These are phyloP conservation scores for Eilema sororculum DNA, from an alignment of 2,888 invertebrate species.

Conservation along the genomic window DNA sequence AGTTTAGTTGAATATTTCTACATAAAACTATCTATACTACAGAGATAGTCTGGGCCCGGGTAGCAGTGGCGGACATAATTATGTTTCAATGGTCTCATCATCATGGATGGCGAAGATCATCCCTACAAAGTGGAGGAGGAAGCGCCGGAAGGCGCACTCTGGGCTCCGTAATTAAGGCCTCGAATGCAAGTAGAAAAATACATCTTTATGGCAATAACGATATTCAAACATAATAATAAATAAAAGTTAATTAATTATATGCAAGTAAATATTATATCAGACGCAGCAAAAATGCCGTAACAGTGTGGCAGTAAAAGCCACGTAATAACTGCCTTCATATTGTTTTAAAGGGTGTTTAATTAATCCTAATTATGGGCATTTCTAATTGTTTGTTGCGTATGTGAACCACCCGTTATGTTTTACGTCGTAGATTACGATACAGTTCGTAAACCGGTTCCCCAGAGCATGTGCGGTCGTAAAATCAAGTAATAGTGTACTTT, in stretches of 20 bases:
- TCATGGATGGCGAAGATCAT: too few species aligned
- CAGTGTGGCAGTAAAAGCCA: neutral
- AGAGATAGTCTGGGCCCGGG: too few species aligned
- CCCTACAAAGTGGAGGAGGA: too few species aligned
- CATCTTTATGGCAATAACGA: too few species aligned
- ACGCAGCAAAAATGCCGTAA: neutral
- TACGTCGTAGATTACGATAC: conserved; percentile 29
- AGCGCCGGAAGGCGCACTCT: too few species aligned
- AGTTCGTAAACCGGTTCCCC: conserved; percentile 56
- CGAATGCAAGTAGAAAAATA: too few species aligned
- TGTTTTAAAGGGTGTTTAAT: neutral
- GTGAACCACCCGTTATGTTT: conserved; percentile 21
- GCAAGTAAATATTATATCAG: neutral
- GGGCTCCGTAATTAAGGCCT: too few species aligned
- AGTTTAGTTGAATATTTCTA: too few species aligned
- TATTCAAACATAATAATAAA: neutral
- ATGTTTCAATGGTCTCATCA: too few species aligned
- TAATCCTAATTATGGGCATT: conserved; percentile 4
- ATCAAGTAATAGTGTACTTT: conserved; percentile 41
- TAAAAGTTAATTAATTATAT: neutral
- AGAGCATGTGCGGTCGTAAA: conserved; percentile 54
- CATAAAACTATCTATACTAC: too few species aligned
- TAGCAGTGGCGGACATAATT: too few species aligned
- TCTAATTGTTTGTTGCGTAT: conserved; percentile 8
- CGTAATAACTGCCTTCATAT: neutral